These are phyloP conservation scores for Hydraecia micacea DNA, from an alignment of 2,888 invertebrate species.

Conservation along the genomic window DNA sequence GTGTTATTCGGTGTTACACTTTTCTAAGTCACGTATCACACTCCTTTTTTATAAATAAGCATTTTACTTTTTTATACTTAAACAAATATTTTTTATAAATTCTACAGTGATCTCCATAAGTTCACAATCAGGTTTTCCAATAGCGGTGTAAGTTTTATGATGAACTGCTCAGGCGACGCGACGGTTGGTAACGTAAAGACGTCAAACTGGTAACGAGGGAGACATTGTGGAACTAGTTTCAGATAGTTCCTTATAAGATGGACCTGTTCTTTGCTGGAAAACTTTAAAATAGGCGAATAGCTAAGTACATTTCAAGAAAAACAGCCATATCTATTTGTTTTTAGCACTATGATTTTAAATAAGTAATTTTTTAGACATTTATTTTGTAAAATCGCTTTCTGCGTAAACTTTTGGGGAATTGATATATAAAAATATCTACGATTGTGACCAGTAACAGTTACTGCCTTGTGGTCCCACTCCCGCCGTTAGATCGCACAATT, in stretches of 20 bases:
- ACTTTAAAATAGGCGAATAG: background rate
- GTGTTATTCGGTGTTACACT: too few relatives aligned
- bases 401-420: too few relatives aligned
- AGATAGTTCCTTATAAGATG: slow-evolving; percentile 5
- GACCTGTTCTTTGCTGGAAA: slow-evolving; percentile 1
- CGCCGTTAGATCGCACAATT: background rate
- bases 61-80: too few relatives aligned
- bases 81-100: too few relatives aligned
- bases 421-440: background rate
- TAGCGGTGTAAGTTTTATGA: slow-evolving; percentile 4
- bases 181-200: background rate
- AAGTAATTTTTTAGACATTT: background rate
- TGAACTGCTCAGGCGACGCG: slow-evolving; percentile 2
- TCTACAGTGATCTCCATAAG: too few relatives aligned
- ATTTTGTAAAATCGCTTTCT: too few relatives aligned
- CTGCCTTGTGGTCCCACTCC: background rate
- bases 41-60: too few relatives aligned
- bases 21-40: too few relatives aligned
- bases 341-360: background rate
- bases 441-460: background rate
- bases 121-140: slow-evolving; percentile 32
- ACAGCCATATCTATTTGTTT: background rate
- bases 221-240: slow-evolving; percentile 30
- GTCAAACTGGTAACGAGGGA: slow-evolving; percentile 27
- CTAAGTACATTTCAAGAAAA: background rate